Evolutionary conservation across 1,140 invertebrate species (phyloP).

Genomic region (Drosophila oshimai): DNA sequence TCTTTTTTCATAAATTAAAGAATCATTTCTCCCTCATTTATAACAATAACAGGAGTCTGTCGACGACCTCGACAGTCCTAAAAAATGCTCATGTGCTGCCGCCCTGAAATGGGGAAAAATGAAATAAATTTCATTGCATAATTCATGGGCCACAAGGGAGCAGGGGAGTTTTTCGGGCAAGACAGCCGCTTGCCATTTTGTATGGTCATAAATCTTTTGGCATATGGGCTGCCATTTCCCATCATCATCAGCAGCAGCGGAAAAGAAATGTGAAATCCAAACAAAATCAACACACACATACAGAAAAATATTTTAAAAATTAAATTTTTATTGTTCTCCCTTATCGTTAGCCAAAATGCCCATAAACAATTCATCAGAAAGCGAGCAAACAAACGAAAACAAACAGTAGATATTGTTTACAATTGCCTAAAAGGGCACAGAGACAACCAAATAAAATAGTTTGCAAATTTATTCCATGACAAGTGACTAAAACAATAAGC

Average conservation of each 20-base stretch:
- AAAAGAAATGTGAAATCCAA: constrained; percentile 2
- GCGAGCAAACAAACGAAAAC: not conserved
- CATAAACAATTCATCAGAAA: constrained; percentile 42
- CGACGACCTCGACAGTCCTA: constrained; percentile 34
- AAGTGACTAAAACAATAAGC: constrained; percentile 75
- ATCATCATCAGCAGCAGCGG: constrained; percentile 21
- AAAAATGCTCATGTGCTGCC: constrained; percentile 42
- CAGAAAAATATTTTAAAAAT: constrained; percentile 55
- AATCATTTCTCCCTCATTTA: constrained; percentile 61
- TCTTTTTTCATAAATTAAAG: constrained; percentile 52
- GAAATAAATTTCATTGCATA: constrained; percentile 79
- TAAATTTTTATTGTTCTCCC: constrained; percentile 63
- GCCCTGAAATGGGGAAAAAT: constrained; percentile 40
- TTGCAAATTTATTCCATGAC: constrained; percentile 43
- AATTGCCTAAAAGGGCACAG: constrained; percentile 35
- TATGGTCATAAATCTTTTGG: constrained; percentile 74
- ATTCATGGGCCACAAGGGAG: constrained; percentile 51
- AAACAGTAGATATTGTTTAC: constrained; percentile 33
- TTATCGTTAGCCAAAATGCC: constrained; percentile 36
- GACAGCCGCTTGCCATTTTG: constrained; percentile 49
- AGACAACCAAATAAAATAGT: constrained; percentile 38
- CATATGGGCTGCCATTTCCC: constrained; percentile 66
- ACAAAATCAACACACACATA: constrained; percentile 18
- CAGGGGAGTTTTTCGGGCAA: not conserved
- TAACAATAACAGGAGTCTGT: constrained; percentile 44